Evolutionary conservation across 2,113 vertebrate species (phyloP), one percentile per base, ranked within the genome.

Genomic region (Gallinago paraguaiae): DNA sequence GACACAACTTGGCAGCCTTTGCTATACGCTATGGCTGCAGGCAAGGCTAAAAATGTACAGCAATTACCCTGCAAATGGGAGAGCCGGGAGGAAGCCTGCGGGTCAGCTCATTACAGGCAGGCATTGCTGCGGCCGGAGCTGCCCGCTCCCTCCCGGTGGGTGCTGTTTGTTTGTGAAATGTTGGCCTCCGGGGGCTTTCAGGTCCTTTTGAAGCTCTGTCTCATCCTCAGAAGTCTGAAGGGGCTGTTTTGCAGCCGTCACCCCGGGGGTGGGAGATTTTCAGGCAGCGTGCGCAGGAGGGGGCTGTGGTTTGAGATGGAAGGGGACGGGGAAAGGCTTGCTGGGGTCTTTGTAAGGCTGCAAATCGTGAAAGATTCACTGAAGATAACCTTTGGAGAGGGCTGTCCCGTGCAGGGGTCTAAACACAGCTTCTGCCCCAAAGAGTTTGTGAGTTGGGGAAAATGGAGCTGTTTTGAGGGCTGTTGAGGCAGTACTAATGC

Each of bases 201-300:
- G 2, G 37, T 39, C 53, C 11, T 1, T 78, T 79, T 78, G 43
- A 60, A 94, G 76, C 65, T 86, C 37, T 14, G 17, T 10, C 0
- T 74, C 39, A n/a, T 68, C 45, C 68, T 90, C 64, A 25, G 1
- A 74, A 86, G 53, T 48, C 69, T 31, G 24, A 59, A 88, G 43
- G 48, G 2, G 14, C 70, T 43, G 30, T 8, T 93, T 82, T 86
- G 76, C 82, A 92, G 71, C 16, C 1, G 0, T 80, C 4, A 1
- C 23, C 43, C 17, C 39, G 5, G 31, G 31, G 51, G 78, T 79
- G 37, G 56, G 48, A 92, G 94, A 4, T 65, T 16, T 23, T 39
- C n/a, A n/a, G 30, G 27, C 39, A 45, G 5, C 0, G 3, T 0
- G 0, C 56, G 51, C 0, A 0, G 12, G 48, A 45, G 0, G 12